Evolutionary conservation across 1,140 invertebrate species (phyloP), one percentile per base, ranked within the genome.

Genomic region (Zaprionus lachaisei): DNA sequence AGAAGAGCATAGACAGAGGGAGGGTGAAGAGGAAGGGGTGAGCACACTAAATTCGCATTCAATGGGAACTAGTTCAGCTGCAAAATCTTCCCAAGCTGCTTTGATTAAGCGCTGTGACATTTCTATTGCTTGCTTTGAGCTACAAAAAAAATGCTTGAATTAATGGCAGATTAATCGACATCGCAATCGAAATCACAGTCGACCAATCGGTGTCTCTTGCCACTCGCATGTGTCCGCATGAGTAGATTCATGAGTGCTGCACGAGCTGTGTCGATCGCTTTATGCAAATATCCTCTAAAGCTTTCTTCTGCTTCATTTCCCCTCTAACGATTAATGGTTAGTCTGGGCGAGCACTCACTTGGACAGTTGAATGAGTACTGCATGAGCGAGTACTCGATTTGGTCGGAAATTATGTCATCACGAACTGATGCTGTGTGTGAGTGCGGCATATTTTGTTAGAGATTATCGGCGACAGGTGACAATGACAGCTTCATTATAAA

Each of bases 401-500:
- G 41, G 7, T 47, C 6, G 38, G 2, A 47, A 7, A 47, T 47
- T 17, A 17, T 47, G 41, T 47, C 41, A 47, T 47, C 41, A 47
- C 41, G 1, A 47, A 4, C 41, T 47, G 41, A 47, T 47, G 41
- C 41, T 44, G 24, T 65, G 54, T 57, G 31, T 38, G 57, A 11
- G 38, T 57, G 57, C 24, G 54, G 67, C 72, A 58, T 75, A 75
- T 64, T 75, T 64, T 64, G 73, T 76, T 69, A 80, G 84, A 89
- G 83, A 80, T 86, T 90, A 90, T 90, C 86, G 79, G 54, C 77
- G 85, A 90, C 85, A 90, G 86, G 79, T 90, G 86, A 90, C 85
- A 90, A 74, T 82, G 86, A 90, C 86, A 91, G 85, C 85, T 90
- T 90, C 82, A 90, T 90, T 91, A 90, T 85, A 85, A 85, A 82